These are phyloP conservation scores for Temnothorax unifasciatus DNA, from an alignment of 2,888 invertebrate species.

Conservation along the genomic window DNA sequence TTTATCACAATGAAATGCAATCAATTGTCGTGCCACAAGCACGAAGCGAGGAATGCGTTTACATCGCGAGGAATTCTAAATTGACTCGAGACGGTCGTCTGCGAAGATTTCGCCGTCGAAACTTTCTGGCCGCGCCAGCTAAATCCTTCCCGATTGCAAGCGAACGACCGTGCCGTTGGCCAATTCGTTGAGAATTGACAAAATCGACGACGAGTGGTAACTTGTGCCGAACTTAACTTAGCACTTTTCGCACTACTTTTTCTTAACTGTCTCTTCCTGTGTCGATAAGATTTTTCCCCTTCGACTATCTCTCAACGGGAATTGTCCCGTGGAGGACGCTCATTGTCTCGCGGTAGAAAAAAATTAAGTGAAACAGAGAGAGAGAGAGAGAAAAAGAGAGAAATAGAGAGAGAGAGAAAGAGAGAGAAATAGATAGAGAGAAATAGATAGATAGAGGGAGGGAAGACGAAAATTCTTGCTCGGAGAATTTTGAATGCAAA, in stretches of 20 bases:
- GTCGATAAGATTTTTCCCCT: constrained; percentile 13
- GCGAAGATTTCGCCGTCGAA: constrained; percentile 28
- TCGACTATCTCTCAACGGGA: constrained; percentile 3
- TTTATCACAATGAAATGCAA: constrained; percentile 17
- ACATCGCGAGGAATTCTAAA: constrained; percentile 30
- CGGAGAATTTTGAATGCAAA: constrained; percentile 47
- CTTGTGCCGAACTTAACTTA: constrained; percentile 8
- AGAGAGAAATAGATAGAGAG: too few relatives aligned
- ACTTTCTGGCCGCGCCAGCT: constrained; percentile 19
- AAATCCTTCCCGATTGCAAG: constrained; percentile 11
- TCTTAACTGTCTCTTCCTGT: background rate
- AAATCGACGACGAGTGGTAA: constrained; percentile 33
- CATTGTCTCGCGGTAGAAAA: background rate
- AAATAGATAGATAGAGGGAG: background rate
- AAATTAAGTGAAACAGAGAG: background rate
- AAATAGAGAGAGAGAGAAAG: too few relatives aligned
- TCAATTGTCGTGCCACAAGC: constrained; percentile 2
- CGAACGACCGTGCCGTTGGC: constrained; percentile 17
- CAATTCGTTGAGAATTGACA: constrained; percentile 39
- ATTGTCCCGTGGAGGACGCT: constrained; percentile 1
- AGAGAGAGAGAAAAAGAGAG: too few relatives aligned
- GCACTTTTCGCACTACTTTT: constrained; percentile 28
- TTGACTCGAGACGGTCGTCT: constrained; percentile 21
- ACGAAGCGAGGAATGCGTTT: constrained; percentile 16
- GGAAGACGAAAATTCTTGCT: constrained; percentile 27